Percentiles rank a stretch among this genome's conserved stretches.
Conservation (phyloP, 1,140 invertebrate species). For the Apocrypta bakeri region DNA sequence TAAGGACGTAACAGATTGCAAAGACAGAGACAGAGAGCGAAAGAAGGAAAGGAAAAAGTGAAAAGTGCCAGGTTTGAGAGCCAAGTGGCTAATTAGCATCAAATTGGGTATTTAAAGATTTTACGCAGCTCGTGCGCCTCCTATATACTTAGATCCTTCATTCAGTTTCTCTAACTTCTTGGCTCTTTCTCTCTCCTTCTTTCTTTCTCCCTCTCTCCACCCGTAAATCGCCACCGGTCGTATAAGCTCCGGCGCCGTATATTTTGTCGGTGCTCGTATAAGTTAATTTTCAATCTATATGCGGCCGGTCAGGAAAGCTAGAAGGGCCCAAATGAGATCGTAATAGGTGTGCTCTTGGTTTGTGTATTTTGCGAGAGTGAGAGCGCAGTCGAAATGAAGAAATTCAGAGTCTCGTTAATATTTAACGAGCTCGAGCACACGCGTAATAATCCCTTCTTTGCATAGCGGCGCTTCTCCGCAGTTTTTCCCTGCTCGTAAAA, state of each 20-base stretch:
- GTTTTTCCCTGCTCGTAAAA: not conserved
- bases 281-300: slow-evolving; percentile 77
- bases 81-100: slow-evolving; percentile 68
- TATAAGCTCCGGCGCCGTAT: slow-evolving; percentile 58
- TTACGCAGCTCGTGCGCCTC: slow-evolving; percentile 56
- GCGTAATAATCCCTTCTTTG: slow-evolving; percentile 10
- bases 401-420: slow-evolving; percentile 75
- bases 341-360: slow-evolving; percentile 6
- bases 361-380: not conserved
- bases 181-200: not conserved
- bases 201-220: not conserved
- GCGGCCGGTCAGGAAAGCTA: slow-evolving; percentile 63
- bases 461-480: not conserved
- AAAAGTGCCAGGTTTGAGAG: slow-evolving; percentile 47
- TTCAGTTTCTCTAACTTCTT: not conserved
- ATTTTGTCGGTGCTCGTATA: slow-evolving; percentile 75
- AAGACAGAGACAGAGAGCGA: not conserved
- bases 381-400: slow-evolving; percentile 71
- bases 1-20: not conserved
- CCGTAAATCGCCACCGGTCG: slow-evolving; percentile 5
- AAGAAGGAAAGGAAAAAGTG: slow-evolving; percentile 8
- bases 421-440: slow-evolving; percentile 70
- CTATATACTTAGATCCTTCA: slow-evolving; percentile 23
- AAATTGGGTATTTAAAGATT: slow-evolving; percentile 72
- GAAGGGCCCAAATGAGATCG: slow-evolving; percentile 36